Conservation (phyloP, 2,888 invertebrate genomes). For the Augiades crinisus region DNA sequence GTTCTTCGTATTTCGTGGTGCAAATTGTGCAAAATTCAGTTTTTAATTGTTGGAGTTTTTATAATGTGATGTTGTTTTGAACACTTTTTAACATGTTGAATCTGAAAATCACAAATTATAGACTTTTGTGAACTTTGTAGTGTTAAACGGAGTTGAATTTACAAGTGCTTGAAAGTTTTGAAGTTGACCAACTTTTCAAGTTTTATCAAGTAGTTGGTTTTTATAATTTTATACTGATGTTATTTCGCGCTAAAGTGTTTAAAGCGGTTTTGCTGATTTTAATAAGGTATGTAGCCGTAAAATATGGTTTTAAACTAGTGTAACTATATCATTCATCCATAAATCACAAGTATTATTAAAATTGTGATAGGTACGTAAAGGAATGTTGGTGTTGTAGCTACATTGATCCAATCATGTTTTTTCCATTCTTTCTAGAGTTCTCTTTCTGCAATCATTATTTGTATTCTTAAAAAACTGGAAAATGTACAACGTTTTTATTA, state of each 20-base stretch:
- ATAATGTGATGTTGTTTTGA: background rate
- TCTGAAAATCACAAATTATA: background rate
- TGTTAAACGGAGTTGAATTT: constrained; percentile 43
- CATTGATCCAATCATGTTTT: no score
- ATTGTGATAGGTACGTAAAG: no score
- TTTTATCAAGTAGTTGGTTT: constrained; percentile 45
- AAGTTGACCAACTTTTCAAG: constrained; percentile 50
- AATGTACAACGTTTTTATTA: no score
- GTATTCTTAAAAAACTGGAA: no score
- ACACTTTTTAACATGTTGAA: background rate
- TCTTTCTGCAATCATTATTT: no score
- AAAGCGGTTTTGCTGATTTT: background rate
- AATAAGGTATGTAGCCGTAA: constrained; percentile 38
- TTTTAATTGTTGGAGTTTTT: background rate
- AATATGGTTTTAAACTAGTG: no score
- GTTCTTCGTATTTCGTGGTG: constrained; percentile 1
- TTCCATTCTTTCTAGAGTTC: no score
- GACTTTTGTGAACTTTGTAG: constrained; percentile 25
- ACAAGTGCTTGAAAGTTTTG: constrained; percentile 59
- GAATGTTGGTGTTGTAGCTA: no score
- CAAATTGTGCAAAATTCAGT: background rate
- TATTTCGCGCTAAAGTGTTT: constrained; percentile 27
- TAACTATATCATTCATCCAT: no score
- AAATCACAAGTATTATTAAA: no score
- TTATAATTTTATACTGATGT: constrained; percentile 33